These are phyloP conservation scores for Stichopus chloronotus DNA, from an alignment of 35 echinoderm and acorn worm species.

Conservation along the genomic window DNA sequence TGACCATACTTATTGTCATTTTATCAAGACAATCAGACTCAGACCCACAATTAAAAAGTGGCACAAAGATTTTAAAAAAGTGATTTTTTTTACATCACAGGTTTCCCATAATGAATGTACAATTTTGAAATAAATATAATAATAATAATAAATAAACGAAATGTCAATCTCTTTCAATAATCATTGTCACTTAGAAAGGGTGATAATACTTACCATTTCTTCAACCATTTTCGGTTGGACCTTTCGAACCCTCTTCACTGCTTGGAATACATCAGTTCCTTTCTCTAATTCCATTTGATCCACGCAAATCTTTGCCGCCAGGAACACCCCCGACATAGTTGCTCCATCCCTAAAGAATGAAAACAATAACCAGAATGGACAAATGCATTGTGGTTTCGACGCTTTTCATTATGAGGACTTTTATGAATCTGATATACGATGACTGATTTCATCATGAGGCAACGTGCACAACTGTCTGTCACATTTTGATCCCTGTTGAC, in stretches of 20 bases:
- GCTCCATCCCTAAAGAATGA: constrained; percentile 7
- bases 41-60: neutral
- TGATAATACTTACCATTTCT: constrained; percentile 8
- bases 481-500: no score
- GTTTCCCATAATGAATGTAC: neutral
- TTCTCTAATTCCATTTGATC: constrained; percentile 52
- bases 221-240: constrained; percentile 47
- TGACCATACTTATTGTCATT: no score
- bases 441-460: neutral
- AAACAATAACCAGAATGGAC: neutral
- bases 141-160: neutral
- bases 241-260: constrained; percentile 22
- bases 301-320: constrained; percentile 35
- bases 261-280: constrained; percentile 47
- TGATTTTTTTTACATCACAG: neutral
- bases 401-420: neutral
- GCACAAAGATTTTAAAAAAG: neutral
- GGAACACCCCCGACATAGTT: constrained; percentile 11
- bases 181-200: no score
- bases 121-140: neutral
- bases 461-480: no score
- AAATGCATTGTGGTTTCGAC: neutral
- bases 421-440: no score
- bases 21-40: no score
- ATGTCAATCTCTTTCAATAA: no score